These are phyloP conservation scores for Acipenser transmontanus DNA, from an alignment of 2,797 vertebrate species.

Conservation along the genomic window DNA sequence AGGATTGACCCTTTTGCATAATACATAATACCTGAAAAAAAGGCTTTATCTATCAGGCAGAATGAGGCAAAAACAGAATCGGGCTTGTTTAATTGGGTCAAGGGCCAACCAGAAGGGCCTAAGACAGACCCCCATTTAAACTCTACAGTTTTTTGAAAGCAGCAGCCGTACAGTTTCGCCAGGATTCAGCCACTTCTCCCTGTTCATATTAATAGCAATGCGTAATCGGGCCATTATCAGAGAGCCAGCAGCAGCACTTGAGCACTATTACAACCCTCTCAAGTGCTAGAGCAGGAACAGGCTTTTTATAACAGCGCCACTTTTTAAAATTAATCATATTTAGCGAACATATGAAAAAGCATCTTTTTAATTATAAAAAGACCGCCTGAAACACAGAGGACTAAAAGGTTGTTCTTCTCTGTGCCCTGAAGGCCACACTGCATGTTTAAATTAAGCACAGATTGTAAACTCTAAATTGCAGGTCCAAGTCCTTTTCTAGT, in stretches of 20 bases:
- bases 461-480: neutral
- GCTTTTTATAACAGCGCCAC: constrained; percentile 36
- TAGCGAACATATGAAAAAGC: constrained; percentile 27
- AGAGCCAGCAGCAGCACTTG: constrained; percentile 35
- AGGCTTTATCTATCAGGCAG: constrained; percentile 6
- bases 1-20: neutral
- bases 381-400: constrained; percentile 16
- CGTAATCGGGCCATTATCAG: constrained; percentile 37
- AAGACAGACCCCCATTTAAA: constrained; percentile 37
- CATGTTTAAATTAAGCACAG: neutral
- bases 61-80: constrained; percentile 17
- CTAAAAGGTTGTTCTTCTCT: constrained; percentile 5
- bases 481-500: neutral
- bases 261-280: constrained; percentile 26
- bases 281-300: constrained; percentile 36
- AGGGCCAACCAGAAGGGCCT: constrained; percentile 25
- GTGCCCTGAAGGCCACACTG: neutral
- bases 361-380: constrained; percentile 40
- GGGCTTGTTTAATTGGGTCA: constrained; percentile 14
- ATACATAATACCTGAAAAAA: constrained; percentile 1
- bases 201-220: constrained; percentile 47
- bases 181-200: constrained; percentile 39
- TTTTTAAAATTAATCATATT: constrained; percentile 41
- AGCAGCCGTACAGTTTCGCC: neutral
- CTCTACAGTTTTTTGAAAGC: constrained; percentile 29